Evolutionary conservation across 2,888 invertebrate species (phyloP).

Genomic region (Orchestes rusci): DNA sequence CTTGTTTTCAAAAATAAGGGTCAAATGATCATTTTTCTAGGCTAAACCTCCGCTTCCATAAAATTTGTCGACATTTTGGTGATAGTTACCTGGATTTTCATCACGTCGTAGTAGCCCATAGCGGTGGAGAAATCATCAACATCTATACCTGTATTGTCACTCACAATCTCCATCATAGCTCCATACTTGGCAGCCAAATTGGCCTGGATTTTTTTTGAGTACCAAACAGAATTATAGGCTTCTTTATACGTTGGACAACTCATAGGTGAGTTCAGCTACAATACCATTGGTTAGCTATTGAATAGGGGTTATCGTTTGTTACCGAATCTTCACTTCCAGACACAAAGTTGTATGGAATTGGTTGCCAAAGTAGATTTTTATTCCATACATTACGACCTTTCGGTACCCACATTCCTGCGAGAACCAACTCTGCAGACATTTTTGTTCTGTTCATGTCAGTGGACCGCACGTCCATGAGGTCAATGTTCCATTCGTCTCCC

Average conservation of each 20-base stretch:
- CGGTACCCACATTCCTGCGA: conserved; percentile 61
- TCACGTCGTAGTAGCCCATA: background rate
- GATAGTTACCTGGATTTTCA: conserved; percentile 7
- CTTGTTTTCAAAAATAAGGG: too few species aligned
- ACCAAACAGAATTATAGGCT: background rate
- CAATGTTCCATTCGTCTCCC: conserved; percentile 48
- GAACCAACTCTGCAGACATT: conserved; percentile 59
- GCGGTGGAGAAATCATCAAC: background rate
- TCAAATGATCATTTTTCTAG: too few species aligned
- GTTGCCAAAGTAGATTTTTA: conserved; percentile 30
- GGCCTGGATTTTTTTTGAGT: background rate
- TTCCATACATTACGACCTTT: conserved; percentile 49
- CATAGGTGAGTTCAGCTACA: background rate
- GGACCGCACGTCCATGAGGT: conserved; percentile 49
- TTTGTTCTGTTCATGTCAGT: conserved; percentile 62
- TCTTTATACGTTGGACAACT: background rate
- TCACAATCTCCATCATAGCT: conserved; percentile 5
- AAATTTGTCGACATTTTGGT: too few species aligned
- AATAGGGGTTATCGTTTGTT: background rate
- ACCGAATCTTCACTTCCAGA: conserved; percentile 3
- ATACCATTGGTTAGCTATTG: background rate
- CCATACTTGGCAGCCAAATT: conserved; percentile 8
- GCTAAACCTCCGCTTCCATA: too few species aligned
- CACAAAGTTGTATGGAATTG: conserved; percentile 29
- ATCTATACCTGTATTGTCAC: conserved; percentile 1